Percentiles rank a stretch among this genome's conserved stretches.
These are phyloP conservation scores for Hylaea fasciaria DNA, from an alignment of 2,888 invertebrate species.

Conservation along the genomic window DNA sequence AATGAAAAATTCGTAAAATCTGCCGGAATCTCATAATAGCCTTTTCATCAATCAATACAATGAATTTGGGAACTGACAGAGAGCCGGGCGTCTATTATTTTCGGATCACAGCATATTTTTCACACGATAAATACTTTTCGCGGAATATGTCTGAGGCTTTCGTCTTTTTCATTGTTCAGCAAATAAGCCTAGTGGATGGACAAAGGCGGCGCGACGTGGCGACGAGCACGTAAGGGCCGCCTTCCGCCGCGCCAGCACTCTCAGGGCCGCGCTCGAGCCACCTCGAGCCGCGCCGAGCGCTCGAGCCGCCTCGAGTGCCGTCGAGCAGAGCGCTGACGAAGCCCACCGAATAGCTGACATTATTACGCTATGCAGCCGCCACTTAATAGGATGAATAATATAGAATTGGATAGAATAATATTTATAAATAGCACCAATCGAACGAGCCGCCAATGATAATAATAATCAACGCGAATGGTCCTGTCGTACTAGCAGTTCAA, in stretches of 20 bases:
- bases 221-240: slow-evolving; percentile 79
- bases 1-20: slow-evolving; percentile 78
- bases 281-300: slow-evolving; percentile 64
- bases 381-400: slow-evolving; percentile 70
- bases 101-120: slow-evolving; percentile 65
- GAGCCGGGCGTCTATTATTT: slow-evolving; percentile 64
- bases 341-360: slow-evolving; percentile 75
- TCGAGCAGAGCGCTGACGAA: slow-evolving; percentile 78
- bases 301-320: slow-evolving; percentile 66
- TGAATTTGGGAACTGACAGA: slow-evolving; percentile 66
- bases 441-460: neutral
- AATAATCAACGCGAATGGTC: neutral
- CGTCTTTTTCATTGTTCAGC: slow-evolving; percentile 84
- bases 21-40: slow-evolving; percentile 73
- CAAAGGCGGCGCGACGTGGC: slow-evolving; percentile 81
- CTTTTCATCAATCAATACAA: slow-evolving; percentile 79
- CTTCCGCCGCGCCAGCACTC: slow-evolving; percentile 83
- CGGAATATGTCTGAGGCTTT: slow-evolving; percentile 72
- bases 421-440: slow-evolving; percentile 21
- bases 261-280: slow-evolving; percentile 64
- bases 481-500: neutral
- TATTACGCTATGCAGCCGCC: slow-evolving; percentile 71
- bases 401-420: too few relatives aligned
- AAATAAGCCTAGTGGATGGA: slow-evolving; percentile 84
- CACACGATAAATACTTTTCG: slow-evolving; percentile 62